phyloP scores from a whole-genome alignment of 2,888 invertebrate species.

The Nemotelus pantherinus region DNA sequence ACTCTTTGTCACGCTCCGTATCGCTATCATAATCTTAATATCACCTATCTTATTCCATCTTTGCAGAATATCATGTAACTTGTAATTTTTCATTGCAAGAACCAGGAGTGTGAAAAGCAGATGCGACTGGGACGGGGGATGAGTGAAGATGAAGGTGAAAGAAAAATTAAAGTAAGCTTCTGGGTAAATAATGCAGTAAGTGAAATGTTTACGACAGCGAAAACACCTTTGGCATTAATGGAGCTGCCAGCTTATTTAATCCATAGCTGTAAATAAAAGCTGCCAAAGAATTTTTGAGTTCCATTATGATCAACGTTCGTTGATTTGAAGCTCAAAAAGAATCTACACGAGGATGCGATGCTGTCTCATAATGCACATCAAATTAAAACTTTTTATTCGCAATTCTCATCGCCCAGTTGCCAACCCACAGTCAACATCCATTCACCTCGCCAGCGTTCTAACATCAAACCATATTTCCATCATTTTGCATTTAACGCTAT shows the following conservation, averaged over 20 bases:
- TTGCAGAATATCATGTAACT: constrained; percentile 25
- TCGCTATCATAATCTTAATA: constrained; percentile 55
- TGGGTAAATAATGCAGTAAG: constrained; percentile 52
- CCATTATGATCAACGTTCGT: too few species aligned
- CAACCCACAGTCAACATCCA: not conserved
- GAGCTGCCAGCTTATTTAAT: constrained; percentile 18
- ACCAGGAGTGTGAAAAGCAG: constrained; percentile 4
- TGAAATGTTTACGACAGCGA: constrained; percentile 56
- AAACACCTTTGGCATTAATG: constrained; percentile 51
- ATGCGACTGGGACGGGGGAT: constrained; percentile 23
- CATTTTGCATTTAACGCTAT: constrained; percentile 40
- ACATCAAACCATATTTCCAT: constrained; percentile 30
- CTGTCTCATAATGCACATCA: not conserved
- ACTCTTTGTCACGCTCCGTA: constrained; percentile 40
- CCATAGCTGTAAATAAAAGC: too few species aligned
- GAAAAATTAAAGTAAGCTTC: constrained; percentile 25
- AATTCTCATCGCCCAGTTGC: not conserved
- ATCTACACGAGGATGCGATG: too few species aligned
- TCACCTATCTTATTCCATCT: constrained; percentile 43
- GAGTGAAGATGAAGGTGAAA: not conserved
- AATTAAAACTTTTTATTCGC: not conserved
- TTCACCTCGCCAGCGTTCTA: constrained; percentile 4
- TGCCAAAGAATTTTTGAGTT: too few species aligned
- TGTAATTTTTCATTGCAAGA: constrained; percentile 34
- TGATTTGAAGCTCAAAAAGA: too few species aligned